Base-by-base conservation (phyloP, 1,140 invertebrate species). In the Rhagoletis zephyria region DNA sequence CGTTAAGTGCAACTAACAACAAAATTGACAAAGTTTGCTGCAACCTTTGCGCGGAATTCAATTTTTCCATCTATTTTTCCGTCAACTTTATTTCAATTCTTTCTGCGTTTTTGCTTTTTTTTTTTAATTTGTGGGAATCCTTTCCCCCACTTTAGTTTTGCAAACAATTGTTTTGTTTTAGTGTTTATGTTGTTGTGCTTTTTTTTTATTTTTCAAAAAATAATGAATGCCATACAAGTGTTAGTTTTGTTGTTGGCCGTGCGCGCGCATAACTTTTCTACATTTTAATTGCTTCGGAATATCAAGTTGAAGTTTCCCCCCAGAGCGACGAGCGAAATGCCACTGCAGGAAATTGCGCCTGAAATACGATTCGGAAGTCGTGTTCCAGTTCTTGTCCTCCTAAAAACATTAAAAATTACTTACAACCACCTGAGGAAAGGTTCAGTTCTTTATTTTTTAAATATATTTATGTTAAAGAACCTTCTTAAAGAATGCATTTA, bases 221-320 rank as follows among this genome's bases (percentile, higher is more conserved):
- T 81, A 81, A 81, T 81, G 74, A 81, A 81, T 81, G 74, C 48
- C 74, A 56, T 81, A 81, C 48, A 81, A 81, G 74, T 81, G 45
- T 81, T 81, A 30, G 74, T 51, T 81, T 81, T 81, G 74, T 81
- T 81, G 74, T 56, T 81, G 51, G 74, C 42, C 48, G 74, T 81
- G 51, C 74, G 74, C 74, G 74, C 74, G 74, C 74, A 81, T 81
- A 81, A 81, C 74, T 81, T 81, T 81, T 81, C 74, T 59, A 81
- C 74, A 81, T 81, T 81, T 81, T 81, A 56, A 81, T 81, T 81
- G 74, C 74, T 81, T 59, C 48, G 74, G 74, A 81, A 81, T 81
- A 81, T n/a, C 74, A 81, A 81, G 74, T 81, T 51, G 74, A 81
- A 56, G 74, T 81, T 3, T 81, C 48, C 74, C 74, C 51, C 7